Evolutionary conservation across 1,140 invertebrate genomes (phyloP).

Genomic region (Stegodyphus dumicola): DNA sequence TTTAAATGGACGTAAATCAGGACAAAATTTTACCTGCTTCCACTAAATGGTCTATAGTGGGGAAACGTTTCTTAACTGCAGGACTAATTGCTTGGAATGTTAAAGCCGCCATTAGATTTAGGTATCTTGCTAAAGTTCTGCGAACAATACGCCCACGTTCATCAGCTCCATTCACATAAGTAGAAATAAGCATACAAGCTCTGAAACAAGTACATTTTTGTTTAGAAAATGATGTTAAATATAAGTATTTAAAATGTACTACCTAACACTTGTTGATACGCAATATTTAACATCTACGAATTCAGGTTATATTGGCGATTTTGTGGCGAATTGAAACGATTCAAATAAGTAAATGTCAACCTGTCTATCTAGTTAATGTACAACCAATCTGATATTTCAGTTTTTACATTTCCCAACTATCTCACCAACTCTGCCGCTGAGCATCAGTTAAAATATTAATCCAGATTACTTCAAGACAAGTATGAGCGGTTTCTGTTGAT

Average conservation of each 20-base stretch:
- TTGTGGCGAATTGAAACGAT: too few species aligned
- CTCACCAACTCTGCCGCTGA: too few species aligned
- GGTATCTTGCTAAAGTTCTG: constrained; percentile 64
- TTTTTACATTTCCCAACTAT: too few species aligned
- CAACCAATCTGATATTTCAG: too few species aligned
- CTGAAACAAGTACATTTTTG: not conserved
- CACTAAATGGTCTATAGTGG: constrained; percentile 50
- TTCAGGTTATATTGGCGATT: too few species aligned
- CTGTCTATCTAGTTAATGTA: too few species aligned
- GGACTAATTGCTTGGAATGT: constrained; percentile 50
- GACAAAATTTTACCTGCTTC: constrained; percentile 66
- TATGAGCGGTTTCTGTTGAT: too few species aligned
- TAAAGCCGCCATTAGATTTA: constrained; percentile 59
- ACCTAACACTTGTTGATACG: too few species aligned
- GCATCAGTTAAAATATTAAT: too few species aligned
- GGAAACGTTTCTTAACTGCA: constrained; percentile 52
- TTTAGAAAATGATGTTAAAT: not conserved
- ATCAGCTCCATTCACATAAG: constrained; percentile 68
- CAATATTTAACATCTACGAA: too few species aligned
- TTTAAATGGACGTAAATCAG: not conserved
- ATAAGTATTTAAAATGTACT: not conserved
- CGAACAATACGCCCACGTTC: constrained; percentile 64
- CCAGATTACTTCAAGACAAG: too few species aligned
- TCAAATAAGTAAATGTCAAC: too few species aligned
- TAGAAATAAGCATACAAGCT: constrained; percentile 68